These are phyloP conservation scores for Smutsia gigantea DNA, from an alignment of 2,797 vertebrate species.

Conservation along the genomic window DNA sequence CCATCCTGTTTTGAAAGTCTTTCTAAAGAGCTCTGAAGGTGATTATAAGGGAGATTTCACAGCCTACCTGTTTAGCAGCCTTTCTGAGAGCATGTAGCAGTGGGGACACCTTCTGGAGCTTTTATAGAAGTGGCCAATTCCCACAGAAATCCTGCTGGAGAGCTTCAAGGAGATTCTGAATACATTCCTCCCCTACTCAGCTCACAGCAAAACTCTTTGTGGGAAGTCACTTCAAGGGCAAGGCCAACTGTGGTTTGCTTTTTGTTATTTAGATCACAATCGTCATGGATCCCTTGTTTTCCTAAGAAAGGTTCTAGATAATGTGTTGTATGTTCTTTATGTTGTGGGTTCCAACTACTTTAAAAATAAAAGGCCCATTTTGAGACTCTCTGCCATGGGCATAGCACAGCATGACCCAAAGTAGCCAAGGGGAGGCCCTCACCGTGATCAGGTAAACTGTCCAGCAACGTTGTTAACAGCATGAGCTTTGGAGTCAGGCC, in stretches of 20 bases:
- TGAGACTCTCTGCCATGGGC: background rate
- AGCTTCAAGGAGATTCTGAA: background rate
- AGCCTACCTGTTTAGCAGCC: background rate
- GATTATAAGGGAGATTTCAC: constrained; percentile 17
- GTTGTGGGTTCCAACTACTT: background rate
- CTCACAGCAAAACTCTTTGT: background rate
- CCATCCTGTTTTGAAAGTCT: constrained; percentile 58
- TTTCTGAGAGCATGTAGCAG: background rate
- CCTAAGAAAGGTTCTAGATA: background rate
- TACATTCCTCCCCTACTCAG: background rate
- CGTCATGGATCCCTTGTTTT: background rate
- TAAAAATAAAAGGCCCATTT: background rate
- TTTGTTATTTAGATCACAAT: background rate
- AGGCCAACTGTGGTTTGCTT: background rate
- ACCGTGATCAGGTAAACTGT: background rate
- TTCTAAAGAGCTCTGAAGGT: constrained; percentile 54
- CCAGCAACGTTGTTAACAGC: background rate
- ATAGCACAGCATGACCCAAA: too few relatives aligned
- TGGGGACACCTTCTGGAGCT: constrained; percentile 84
- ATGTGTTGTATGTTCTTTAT: background rate
- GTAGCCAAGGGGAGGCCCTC: background rate
- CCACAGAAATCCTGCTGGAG: background rate
- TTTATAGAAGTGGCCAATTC: constrained; percentile 49
- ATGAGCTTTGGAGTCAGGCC: background rate
- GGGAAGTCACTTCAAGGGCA: background rate